phyloP scores from a whole-genome alignment of 2,113 vertebrate genomes.

The Salvelinus fontinalis region DNA sequence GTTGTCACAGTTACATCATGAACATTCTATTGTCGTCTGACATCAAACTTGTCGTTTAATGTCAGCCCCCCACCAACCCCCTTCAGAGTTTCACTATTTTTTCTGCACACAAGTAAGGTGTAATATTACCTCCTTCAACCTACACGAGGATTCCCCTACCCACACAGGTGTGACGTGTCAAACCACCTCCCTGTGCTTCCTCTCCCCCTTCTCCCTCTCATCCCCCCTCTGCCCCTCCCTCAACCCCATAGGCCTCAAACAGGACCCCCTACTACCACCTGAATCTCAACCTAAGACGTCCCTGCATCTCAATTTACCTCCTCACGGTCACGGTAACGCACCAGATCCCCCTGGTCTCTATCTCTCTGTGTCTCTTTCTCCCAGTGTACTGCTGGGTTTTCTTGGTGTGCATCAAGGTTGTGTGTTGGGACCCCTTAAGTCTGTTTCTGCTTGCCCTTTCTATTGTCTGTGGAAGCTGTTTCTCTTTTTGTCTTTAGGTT shows the following conservation, averaged over 20 bases:
- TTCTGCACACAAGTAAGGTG: not conserved
- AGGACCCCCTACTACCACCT: slow-evolving; percentile 58
- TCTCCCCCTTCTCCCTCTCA: slow-evolving; percentile 49
- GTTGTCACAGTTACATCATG: too few species aligned
- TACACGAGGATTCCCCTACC: slow-evolving; percentile 2
- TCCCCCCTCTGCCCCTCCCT: slow-evolving; percentile 19
- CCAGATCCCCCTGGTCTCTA: slow-evolving; percentile 37
- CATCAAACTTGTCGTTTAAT: too few species aligned
- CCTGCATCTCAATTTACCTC: slow-evolving; percentile 76
- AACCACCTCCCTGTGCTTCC: slow-evolving; percentile 55
- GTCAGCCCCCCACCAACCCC: not conserved
- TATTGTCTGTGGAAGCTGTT: slow-evolving; percentile 43
- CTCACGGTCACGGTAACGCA: slow-evolving; percentile 72
- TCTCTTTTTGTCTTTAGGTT: not conserved
- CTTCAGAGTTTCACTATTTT: not conserved
- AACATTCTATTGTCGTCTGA: too few species aligned
- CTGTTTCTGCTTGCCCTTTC: slow-evolving; percentile 53
- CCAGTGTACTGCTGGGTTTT: slow-evolving; percentile 49
- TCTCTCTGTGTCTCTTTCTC: slow-evolving; percentile 44
- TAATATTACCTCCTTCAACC: not conserved
- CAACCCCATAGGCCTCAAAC: slow-evolving; percentile 65
- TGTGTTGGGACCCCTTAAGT: slow-evolving; percentile 35
- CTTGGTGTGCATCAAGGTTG: slow-evolving; percentile 55
- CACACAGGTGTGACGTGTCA: slow-evolving; percentile 19
- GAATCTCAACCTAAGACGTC: slow-evolving; percentile 74